Percentiles rank a stretch among this genome's conserved stretches.
These are phyloP conservation scores for Liparis tanakae DNA, from an alignment of 2,797 vertebrate species.

Conservation along the genomic window DNA sequence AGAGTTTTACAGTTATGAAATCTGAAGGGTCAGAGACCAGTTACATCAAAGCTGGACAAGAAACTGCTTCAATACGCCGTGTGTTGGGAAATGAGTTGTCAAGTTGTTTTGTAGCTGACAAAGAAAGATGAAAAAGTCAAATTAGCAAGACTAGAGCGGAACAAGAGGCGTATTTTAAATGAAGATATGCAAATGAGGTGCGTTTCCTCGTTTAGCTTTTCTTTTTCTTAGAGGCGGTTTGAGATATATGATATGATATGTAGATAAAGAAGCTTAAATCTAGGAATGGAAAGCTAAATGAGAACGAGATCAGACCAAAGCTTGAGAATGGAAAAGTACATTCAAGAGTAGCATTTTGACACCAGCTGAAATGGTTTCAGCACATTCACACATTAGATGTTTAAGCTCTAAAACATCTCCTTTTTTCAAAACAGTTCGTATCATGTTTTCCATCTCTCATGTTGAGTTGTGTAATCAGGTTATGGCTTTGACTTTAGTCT, in stretches of 20 bases:
- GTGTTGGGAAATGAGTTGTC: constrained; percentile 6
- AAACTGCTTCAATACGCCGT: neutral
- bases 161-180: constrained; percentile 13
- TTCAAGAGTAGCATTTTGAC: constrained; percentile 5
- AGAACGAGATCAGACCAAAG: constrained; percentile 29
- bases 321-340: constrained; percentile 7
- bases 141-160: neutral
- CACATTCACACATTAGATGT: constrained; percentile 45
- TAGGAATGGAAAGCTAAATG: constrained; percentile 21
- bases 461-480: constrained; percentile 1
- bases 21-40: constrained; percentile 6
- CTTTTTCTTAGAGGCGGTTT: constrained; percentile 13
- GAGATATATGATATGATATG: neutral
- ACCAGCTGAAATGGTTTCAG: constrained; percentile 19
- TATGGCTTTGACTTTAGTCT: neutral
- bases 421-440: too few species aligned
- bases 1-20: neutral
- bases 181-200: constrained; percentile 16
- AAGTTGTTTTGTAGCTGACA: constrained; percentile 1
- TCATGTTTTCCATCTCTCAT: constrained; percentile 3
- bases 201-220: constrained; percentile 1
- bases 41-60: neutral
- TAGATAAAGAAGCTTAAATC: constrained; percentile 51
- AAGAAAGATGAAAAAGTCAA: neutral
- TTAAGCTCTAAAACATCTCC: constrained; percentile 17